These are phyloP conservation scores for Amiota minor DNA, from an alignment of 2,888 invertebrate species.

Conservation along the genomic window DNA sequence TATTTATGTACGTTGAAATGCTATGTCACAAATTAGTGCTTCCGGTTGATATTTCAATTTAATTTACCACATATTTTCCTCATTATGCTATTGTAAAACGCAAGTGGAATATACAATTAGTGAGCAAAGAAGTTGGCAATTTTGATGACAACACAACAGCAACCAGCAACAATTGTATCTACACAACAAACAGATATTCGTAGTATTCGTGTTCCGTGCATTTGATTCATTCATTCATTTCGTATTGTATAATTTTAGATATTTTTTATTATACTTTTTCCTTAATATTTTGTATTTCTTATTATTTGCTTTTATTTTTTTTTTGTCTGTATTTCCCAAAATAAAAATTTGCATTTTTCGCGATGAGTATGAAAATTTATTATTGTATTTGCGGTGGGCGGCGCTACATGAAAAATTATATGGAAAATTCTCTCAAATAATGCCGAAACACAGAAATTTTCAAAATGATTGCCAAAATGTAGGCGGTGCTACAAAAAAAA, in stretches of 20 bases:
- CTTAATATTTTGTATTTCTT: slow-evolving; percentile 50
- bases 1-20: neutral
- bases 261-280: slow-evolving; percentile 4
- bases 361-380: neutral
- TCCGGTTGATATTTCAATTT: slow-evolving; percentile 25
- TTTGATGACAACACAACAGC: neutral
- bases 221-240: neutral
- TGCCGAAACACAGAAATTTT: neutral
- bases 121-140: neutral
- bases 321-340: slow-evolving; percentile 28
- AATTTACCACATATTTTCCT: neutral
- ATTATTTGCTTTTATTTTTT: slow-evolving; percentile 33
- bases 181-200: neutral
- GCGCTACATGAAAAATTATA: neutral
- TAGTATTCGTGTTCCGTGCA: too few relatives aligned
- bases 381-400: neutral
- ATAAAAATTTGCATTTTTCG: slow-evolving; percentile 14
- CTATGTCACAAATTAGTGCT: slow-evolving; percentile 18
- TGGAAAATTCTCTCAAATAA: neutral
- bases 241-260: neutral
- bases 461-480: slow-evolving; percentile 15
- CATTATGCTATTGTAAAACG: neutral
- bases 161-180: neutral
- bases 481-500: neutral
- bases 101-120: neutral